Evolutionary conservation across 2,797 vertebrate species (phyloP).

Genomic region (Parotocinclus haroldoi): DNA sequence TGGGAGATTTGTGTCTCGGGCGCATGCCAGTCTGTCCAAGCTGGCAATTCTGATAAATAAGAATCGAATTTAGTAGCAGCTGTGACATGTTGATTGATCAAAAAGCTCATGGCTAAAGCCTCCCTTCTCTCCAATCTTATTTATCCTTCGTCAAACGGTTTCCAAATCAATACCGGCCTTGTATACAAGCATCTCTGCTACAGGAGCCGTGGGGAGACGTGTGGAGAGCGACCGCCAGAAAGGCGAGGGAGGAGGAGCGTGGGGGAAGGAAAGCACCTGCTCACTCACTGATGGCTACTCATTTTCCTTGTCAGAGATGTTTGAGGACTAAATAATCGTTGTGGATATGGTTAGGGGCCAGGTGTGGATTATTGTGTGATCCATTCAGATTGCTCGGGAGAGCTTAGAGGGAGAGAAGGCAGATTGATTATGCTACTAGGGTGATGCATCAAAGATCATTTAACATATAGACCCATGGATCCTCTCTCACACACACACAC

Average conservation of each 20-base stretch:
- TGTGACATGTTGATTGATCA: conserved; percentile 99
- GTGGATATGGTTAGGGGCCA: conserved; percentile 76
- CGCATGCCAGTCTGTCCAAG: conserved; percentile 70
- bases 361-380: conserved; percentile 78
- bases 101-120: conserved; percentile 92
- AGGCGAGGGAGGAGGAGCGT: not conserved
- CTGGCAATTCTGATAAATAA: conserved; percentile 93
- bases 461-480: conserved; percentile 61
- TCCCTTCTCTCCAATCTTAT: conserved; percentile 88
- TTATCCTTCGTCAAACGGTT: conserved; percentile 93
- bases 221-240: conserved; percentile 25
- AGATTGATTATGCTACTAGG: conserved; percentile 60
- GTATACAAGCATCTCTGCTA: conserved; percentile 81
- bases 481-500: conserved; percentile 1
- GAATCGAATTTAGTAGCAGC: conserved; percentile 95
- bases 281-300: conserved; percentile 80
- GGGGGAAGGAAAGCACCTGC: conserved; percentile 77
- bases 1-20: conserved; percentile 44
- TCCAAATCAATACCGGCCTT: conserved; percentile 93
- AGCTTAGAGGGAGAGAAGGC: conserved; percentile 57
- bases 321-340: conserved; percentile 82
- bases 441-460: conserved; percentile 73
- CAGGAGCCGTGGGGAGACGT: conserved; percentile 63
- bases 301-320: conserved; percentile 90
- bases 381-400: conserved; percentile 77